These are phyloP conservation scores for Hyles lineata DNA, from an alignment of 2,888 invertebrate species.

Conservation along the genomic window DNA sequence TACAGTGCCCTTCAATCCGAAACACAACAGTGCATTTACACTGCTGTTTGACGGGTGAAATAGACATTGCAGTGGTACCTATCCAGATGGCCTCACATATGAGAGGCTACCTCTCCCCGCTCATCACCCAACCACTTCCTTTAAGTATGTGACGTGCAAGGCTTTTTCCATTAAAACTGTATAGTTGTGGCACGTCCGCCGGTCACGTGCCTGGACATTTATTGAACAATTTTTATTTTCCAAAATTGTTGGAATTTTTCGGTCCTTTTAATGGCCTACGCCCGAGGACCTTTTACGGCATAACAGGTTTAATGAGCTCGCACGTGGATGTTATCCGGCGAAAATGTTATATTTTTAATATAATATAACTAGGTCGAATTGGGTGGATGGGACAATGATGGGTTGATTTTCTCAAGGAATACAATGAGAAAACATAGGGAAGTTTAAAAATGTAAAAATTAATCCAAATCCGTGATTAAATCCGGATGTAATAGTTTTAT, in stretches of 20 bases:
- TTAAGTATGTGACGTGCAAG: slow-evolving; percentile 2
- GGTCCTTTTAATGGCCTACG: neutral
- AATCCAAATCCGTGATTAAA: too few species aligned
- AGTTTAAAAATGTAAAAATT: too few species aligned
- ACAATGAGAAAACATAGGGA: too few species aligned
- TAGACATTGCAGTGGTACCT: too few species aligned
- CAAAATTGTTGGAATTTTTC: slow-evolving; percentile 20
- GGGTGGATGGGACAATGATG: too few species aligned
- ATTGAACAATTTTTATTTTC: slow-evolving; percentile 17
- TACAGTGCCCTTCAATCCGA: too few species aligned
- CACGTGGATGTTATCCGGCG: neutral
- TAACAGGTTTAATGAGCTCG: neutral
- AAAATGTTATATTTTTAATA: neutral
- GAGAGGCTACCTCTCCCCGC: neutral
- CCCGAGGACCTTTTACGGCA: neutral
- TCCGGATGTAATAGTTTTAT: too few species aligned
- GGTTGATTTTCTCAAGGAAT: too few species aligned
- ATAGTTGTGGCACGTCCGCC: neutral
- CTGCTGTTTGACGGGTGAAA: too few species aligned
- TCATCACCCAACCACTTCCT: neutral
- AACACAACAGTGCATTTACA: too few species aligned
- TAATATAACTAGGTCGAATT: too few species aligned
- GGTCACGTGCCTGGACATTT: neutral
- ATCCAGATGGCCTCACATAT: too few species aligned
- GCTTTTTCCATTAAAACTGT: slow-evolving; percentile 25